Conservation (phyloP, 2,888 invertebrate species). For the Atethmia centrago region DNA sequence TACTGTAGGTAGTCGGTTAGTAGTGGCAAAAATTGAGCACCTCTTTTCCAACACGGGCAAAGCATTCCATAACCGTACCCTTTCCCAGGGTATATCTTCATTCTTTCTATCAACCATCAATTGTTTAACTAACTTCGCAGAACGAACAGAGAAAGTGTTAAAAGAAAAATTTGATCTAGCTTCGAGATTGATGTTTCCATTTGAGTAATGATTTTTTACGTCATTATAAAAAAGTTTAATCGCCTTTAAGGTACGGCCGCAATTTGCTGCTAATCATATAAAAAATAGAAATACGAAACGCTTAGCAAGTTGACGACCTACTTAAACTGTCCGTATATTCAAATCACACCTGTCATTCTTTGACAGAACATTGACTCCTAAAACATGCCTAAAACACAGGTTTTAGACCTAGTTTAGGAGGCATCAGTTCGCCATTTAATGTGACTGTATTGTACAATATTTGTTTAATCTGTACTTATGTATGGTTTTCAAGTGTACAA, state of each 20-base stretch:
- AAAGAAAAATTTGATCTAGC: background rate
- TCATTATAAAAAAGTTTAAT: background rate
- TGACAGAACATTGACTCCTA: too few relatives aligned
- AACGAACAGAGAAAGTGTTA: constrained; percentile 6
- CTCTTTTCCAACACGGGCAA: too few relatives aligned
- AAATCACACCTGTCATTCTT: background rate
- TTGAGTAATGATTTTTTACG: background rate
- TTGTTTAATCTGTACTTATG: too few relatives aligned
- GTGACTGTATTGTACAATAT: too few relatives aligned
- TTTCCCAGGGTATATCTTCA: too few relatives aligned
- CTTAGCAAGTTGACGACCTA: background rate
- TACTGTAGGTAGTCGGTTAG: too few relatives aligned
- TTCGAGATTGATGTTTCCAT: background rate
- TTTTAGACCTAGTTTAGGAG: too few relatives aligned
- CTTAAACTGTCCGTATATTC: background rate
- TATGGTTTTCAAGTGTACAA: too few relatives aligned
- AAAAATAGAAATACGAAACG: background rate
- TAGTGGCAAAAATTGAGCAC: too few relatives aligned
- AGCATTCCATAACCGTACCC: too few relatives aligned
- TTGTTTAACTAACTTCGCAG: background rate
- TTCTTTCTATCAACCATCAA: background rate
- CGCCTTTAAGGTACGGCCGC: background rate
- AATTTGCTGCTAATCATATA: background rate
- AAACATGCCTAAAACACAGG: too few relatives aligned
- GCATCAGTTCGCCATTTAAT: too few relatives aligned